Evolutionary conservation across 2,113 vertebrate species (phyloP), one percentile per base, ranked within the genome.

Genomic region (Proteles cristata): DNA sequence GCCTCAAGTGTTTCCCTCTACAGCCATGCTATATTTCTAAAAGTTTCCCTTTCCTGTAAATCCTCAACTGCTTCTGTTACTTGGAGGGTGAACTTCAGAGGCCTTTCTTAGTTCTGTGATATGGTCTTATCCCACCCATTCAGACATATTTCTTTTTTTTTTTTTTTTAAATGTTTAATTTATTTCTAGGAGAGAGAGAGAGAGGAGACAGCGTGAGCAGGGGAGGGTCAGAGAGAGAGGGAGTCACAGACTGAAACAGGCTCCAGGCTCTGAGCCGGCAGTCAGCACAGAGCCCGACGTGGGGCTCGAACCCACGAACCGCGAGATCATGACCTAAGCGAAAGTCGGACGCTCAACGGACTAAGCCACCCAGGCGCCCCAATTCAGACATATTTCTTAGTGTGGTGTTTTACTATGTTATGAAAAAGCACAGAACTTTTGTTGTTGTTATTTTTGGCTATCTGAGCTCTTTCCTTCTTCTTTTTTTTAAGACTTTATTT

Each of bases 41-140:
- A 92, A 95, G 66, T 92, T 88, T 95, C 26, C 35, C n/a, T 87
- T 96, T 96, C 45, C 68, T 89, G 25, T 14, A 92, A 55, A 84
- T 76, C 45, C 33, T 96, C 35, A 23, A 6, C 90, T 77, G 6
- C 68, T 90, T 25, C 12, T 39, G 6, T 77, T 90, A 58, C 48
- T 92, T 90, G 43, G 58, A 92, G 16, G n/a, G 53, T 80, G 73
- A 95, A 93, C 26, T 71, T 85, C 84, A 90, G 80, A 92, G 33
- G 7, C 68, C 69, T 92, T 43, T 45, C 4, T 80, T 95, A 19
- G 45, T 85, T 74, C 35, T 90, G 39, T 94, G 66, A 76, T 93
- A 85, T 94, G 82, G 39, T 63, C 26, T 23, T 93, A 21, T 19
- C 21, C 82, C 43, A n/a, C 68, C 71, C 39, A 50, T 23, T 94